Conservation (phyloP, 2,888 invertebrate genomes). For the Therioaphis trifolii region DNA sequence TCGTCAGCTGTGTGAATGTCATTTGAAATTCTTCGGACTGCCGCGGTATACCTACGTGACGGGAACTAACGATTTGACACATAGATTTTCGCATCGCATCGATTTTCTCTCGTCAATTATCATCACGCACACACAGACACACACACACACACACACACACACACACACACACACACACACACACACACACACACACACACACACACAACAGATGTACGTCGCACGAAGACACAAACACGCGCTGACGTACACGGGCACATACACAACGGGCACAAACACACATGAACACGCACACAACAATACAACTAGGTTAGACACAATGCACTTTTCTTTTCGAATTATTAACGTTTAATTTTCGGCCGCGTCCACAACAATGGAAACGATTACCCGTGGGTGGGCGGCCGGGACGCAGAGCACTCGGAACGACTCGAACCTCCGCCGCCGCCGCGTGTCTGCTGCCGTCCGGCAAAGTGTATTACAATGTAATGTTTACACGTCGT, state of each 20-base stretch:
- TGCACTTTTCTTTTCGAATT: conserved; percentile 50
- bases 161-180: not conserved
- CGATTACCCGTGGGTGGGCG: conserved; percentile 34
- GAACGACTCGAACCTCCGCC: not conserved
- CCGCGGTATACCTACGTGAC: conserved; percentile 37
- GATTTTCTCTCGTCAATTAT: conserved; percentile 59
- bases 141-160: not conserved
- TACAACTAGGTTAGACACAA: conserved; percentile 58
- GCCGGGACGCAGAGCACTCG: conserved; percentile 15
- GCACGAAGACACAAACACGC: not conserved
- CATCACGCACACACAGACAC: conserved; percentile 37
- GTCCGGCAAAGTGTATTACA: not conserved
- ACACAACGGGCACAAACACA: not conserved
- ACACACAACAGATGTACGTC: too few species aligned
- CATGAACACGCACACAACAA: conserved; percentile 15
- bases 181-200: not conserved
- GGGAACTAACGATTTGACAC: conserved; percentile 48
- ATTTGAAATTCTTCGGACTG: conserved; percentile 18
- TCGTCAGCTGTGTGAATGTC: not conserved
- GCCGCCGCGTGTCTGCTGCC: not conserved
- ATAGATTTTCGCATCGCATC: conserved; percentile 41
- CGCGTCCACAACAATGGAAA: conserved; percentile 46
- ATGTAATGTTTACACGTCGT: not conserved
- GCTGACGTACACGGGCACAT: not conserved
- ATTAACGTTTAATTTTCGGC: conserved; percentile 48